Evolutionary conservation across 92 coral and sea anemone species (phyloP), one percentile per base, ranked within the genome.

Genomic region (Hydrozoanthus gracilis): DNA sequence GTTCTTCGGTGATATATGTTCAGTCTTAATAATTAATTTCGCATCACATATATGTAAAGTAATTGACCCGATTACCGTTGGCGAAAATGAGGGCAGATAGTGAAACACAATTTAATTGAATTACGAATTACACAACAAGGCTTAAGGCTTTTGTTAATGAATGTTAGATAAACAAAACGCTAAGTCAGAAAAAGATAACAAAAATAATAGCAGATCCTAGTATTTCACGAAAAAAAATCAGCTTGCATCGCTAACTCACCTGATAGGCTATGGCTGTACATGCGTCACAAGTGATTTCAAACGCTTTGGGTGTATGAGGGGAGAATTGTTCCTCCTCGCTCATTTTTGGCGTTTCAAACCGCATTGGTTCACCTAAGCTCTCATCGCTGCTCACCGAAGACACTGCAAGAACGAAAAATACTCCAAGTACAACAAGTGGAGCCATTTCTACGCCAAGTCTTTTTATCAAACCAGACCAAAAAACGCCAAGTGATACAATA

Each of bases 321-420:
- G 99, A 97, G 78, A 95, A 98, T 27, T 97, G 97, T 68, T 97
- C 99, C 76, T 97, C 99, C 71, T 97, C 99, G 73, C 82, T 95
- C 95, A 97, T 90, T 69, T 90, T 93, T 4, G 99, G 98, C 17
- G 99, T 97, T 86, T 97, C 98, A 91, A 97, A 97, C 46, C 95
- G 91, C 99, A 97, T 97, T 39, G 98, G 98, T 71, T 93, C 88
- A 13, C 89, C 92, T 6, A 85, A 87, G 12, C 88, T 92, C 62
- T 89, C 90, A 18, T 82, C 84, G 47, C 89, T 84, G 46, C 16
- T 44, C 14, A 83, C 90, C 69, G 83, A 61, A 10, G 61, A 61
- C 12, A 79, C 6, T 8, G 73, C 56, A 17, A 82, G 51, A 8
- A 79, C 13, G 4, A 76, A 10, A 17, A 82, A 8, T 39, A 48